Percentiles rank a stretch among this genome's conserved stretches.
Evolutionary conservation across 2,797 vertebrate genomes (phyloP).

Genomic region (Gymnopithys bicolor): DNA sequence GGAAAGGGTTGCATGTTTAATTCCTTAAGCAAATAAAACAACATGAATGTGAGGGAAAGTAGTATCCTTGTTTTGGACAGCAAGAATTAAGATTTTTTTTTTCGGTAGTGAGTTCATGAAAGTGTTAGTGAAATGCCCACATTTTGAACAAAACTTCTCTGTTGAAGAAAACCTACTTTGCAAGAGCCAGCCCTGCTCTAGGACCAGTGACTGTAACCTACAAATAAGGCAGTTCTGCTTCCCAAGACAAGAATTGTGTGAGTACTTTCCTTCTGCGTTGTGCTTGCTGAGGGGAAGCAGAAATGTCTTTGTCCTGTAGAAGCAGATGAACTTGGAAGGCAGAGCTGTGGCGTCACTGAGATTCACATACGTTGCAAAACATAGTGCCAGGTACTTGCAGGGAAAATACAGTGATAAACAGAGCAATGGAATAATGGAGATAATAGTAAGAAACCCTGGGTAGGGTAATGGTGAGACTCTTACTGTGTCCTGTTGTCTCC

Average conservation of each 20-base stretch:
- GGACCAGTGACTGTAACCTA: not conserved
- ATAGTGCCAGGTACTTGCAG: not conserved
- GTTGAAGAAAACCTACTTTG: not conserved
- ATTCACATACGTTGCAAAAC: fast-evolving
- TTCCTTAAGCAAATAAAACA: not conserved
- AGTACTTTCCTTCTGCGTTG: not conserved
- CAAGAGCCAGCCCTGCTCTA: not conserved
- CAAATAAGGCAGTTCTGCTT: not conserved
- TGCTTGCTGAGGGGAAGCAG: not conserved
- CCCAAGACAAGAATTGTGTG: not conserved
- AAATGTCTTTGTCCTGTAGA: not conserved
- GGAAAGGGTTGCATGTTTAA: not conserved
- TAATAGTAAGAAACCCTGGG: fast-evolving
- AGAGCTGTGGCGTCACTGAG: not conserved
- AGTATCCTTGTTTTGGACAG: not conserved
- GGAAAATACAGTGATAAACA: not conserved
- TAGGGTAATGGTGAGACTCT: not conserved
- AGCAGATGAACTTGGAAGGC: not conserved
- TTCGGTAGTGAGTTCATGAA: not conserved
- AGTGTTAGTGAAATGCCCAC: not conserved
- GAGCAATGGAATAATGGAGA: not conserved
- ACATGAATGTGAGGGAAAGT: not conserved
- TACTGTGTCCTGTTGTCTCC: not conserved
- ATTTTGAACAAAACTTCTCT: not conserved
- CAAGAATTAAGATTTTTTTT: not conserved